Evolutionary conservation across 2,113 vertebrate species (phyloP), one percentile per base, ranked within the genome.

Genomic region (Rhodinocichla rosea): DNA sequence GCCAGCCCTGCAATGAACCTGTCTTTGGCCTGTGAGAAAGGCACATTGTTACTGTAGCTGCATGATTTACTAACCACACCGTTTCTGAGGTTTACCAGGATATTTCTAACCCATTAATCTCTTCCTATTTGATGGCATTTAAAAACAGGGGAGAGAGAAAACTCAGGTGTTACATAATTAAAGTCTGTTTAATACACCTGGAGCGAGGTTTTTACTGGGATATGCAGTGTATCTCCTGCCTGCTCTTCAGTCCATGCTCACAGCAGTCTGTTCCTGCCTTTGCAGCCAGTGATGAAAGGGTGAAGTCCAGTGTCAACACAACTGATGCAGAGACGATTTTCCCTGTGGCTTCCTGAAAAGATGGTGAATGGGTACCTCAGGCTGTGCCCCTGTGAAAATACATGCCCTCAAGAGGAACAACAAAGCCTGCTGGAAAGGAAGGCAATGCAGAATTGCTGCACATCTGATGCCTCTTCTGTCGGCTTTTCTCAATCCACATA

Each of bases 321-420:
- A n/a, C 73, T 75, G 37, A 37, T 64, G 45, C 40, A 64, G 75
- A 57, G 42, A 92, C 84, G 64, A 77, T 59, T 91, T 88, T 81
- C 28, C 6, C 50, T 75, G 37, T 52, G 22, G 23, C n/a, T 90
- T 83, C 60, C 69, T 83, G 83, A 81, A 95, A 81, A 83, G 63
- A 33, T 26, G 23, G 44, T 86, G 62, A 90, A 81, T 73, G 37
- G 44, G 57, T 71, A 84, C n/a, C 65, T 87, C 69, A 82, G 73
- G 20, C 68, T 89, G 42, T 55, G n/a, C 68, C 28, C 32, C 49
- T 62, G 39, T 71, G 67, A 77, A 94, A 94, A 90, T 40, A 63
- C 37, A 27, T 22, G 16, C 32, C 60, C 28, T 92, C 56, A 40
- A 87, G 57, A 88, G 49, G 49, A 92, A 7, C 64, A 57, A 75